phyloP scores from a whole-genome alignment of 2,888 invertebrate genomes.

The Agriopis aurantiaria region DNA sequence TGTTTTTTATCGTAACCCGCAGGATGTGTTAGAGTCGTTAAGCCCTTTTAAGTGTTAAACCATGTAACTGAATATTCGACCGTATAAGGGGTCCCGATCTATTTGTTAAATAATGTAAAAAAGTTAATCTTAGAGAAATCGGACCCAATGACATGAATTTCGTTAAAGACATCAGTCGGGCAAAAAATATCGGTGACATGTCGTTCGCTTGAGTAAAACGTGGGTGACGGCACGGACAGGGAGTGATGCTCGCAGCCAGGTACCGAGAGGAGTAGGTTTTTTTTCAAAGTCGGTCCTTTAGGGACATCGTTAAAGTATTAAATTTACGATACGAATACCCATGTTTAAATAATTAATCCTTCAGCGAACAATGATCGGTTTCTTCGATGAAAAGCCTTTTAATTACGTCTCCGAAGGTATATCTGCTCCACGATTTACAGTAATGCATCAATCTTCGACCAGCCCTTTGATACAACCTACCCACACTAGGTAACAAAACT shows the following conservation, averaged over 20 bases:
- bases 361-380: constrained; percentile 21
- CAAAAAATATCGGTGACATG: constrained; percentile 84
- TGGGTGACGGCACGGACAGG: constrained; percentile 60
- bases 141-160: constrained; percentile 84
- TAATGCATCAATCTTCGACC: neutral
- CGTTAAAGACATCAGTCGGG: constrained; percentile 81
- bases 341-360: constrained; percentile 48
- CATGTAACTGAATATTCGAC: constrained; percentile 86
- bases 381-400: constrained; percentile 33
- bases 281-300: constrained; percentile 68
- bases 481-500: neutral
- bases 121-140: constrained; percentile 85
- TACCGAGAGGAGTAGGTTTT: constrained; percentile 65
- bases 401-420: neutral
- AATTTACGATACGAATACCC: constrained; percentile 76
- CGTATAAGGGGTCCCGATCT: constrained; percentile 83
- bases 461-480: neutral
- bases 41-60: constrained; percentile 87
- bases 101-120: constrained; percentile 85
- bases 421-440: constrained; percentile 1
- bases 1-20: constrained; percentile 86
- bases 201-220: constrained; percentile 70
- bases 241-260: constrained; percentile 68
- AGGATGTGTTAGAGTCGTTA: constrained; percentile 87
- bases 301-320: constrained; percentile 82